phyloP scores from a whole-genome alignment of 2,113 vertebrate genomes.

The Nibea albiflora region DNA sequence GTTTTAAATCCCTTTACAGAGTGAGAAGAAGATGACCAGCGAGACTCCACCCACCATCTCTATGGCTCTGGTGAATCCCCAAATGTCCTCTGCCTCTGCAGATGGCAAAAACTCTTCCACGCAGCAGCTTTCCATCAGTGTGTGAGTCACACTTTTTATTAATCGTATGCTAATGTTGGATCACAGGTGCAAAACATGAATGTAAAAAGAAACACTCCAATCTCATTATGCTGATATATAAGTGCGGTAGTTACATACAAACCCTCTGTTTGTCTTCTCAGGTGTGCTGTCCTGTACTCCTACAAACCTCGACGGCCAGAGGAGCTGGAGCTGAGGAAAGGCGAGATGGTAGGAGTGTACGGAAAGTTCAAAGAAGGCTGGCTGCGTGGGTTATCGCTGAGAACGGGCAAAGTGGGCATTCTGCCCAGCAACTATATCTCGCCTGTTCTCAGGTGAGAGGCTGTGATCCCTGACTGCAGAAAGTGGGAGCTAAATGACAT shows the following conservation, averaged over 20 bases:
- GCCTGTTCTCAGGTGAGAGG: constrained; percentile 91
- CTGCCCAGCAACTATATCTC: constrained; percentile 91
- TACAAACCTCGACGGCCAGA: constrained; percentile 86
- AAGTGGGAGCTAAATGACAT: constrained; percentile 43
- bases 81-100: constrained; percentile 70
- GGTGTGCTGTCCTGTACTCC: constrained; percentile 91
- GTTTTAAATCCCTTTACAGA: constrained; percentile 61
- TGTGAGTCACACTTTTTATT: constrained; percentile 79
- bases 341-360: constrained; percentile 93
- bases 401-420: constrained; percentile 91
- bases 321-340: constrained; percentile 92
- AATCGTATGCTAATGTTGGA: constrained; percentile 25
- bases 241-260: neutral
- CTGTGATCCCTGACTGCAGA: constrained; percentile 5
- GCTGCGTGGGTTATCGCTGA: constrained; percentile 92
- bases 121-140: constrained; percentile 87
- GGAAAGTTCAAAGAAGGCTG: constrained; percentile 93
- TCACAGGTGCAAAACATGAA: neutral
- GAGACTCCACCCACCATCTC: constrained; percentile 79
- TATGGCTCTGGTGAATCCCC: constrained; percentile 84
- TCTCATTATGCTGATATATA: neutral
- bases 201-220: neutral
- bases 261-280: constrained; percentile 67
- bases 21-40: constrained; percentile 79
- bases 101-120: constrained; percentile 81